A percentile compares a stretch with the other conserved stretches of the same genome.
These are phyloP conservation scores for Bovichtus variegatus DNA, from an alignment of 2,797 vertebrate species.

Conservation along the genomic window DNA sequence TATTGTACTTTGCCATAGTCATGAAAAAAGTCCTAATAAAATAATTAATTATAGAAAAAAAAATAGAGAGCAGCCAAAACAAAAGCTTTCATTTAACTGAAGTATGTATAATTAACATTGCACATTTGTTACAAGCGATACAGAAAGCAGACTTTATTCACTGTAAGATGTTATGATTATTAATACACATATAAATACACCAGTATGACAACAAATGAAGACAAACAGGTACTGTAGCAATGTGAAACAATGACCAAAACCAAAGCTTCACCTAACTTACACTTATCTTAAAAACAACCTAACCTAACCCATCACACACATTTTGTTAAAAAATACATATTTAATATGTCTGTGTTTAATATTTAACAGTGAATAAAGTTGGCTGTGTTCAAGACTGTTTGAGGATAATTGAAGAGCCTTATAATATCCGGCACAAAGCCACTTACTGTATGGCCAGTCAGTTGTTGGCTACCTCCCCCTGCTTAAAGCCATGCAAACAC, in stretches of 20 bases:
- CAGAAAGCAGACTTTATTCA: background rate
- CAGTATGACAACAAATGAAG: background rate
- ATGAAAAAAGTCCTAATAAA: background rate
- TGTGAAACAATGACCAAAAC: background rate
- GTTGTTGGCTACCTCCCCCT: background rate
- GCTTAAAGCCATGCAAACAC: background rate
- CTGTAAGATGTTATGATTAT: background rate
- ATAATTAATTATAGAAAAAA: background rate
- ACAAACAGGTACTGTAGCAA: background rate
- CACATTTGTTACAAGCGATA: background rate
- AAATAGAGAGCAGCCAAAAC: no score
- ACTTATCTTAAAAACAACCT: background rate
- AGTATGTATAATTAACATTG: no score
- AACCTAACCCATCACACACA: no score
- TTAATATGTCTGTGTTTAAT: no score
- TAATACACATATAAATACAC: background rate
- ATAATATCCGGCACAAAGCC: background rate
- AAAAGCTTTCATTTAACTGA: no score
- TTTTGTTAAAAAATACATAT: no score
- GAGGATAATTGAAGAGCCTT: background rate
- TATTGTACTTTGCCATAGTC: background rate
- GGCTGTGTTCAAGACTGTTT: background rate
- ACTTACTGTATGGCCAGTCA: background rate
- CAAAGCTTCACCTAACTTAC: background rate
- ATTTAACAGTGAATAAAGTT: no score